Evolutionary conservation across 2,113 vertebrate genomes (phyloP).

Genomic region (Labeo catla): DNA sequence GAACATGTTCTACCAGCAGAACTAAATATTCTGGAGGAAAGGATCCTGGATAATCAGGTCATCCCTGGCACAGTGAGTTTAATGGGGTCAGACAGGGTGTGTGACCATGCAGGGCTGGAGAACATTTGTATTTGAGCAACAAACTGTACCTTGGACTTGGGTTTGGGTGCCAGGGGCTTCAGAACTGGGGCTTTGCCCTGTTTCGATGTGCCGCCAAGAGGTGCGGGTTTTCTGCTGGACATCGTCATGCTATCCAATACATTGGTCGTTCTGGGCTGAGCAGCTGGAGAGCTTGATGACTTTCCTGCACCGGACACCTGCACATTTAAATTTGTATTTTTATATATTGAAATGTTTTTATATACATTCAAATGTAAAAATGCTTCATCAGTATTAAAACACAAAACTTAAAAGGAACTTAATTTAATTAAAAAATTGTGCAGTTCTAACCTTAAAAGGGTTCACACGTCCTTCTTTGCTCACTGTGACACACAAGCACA

Average conservation of each 20-base stretch:
- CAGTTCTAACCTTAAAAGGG: constrained; percentile 90
- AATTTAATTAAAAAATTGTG: not conserved
- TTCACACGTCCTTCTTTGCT: constrained; percentile 84
- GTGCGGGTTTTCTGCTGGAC: constrained; percentile 75
- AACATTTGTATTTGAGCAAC: not conserved
- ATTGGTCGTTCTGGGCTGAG: constrained; percentile 72
- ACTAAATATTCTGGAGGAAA: not conserved
- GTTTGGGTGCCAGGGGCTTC: constrained; percentile 86
- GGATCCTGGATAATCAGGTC: not conserved
- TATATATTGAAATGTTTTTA: too few relatives aligned
- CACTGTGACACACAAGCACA: constrained; percentile 53
- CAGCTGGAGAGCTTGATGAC: constrained; percentile 61
- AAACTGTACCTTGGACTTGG: constrained; percentile 84
- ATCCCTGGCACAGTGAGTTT: not conserved
- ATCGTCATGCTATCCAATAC: constrained; percentile 88
- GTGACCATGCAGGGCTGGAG: not conserved
- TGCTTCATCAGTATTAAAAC: not conserved
- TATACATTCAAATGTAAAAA: not conserved
- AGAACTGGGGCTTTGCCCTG: constrained; percentile 79
- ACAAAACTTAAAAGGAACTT: not conserved
- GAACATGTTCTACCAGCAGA: not conserved
- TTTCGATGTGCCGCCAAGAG: constrained; percentile 65
- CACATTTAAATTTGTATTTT: not conserved
- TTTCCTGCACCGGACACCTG: constrained; percentile 82
- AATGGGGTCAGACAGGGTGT: constrained; percentile 18